Evolutionary conservation across 2,113 vertebrate genomes (phyloP).

Genomic region (Amblyopsis rosae): DNA sequence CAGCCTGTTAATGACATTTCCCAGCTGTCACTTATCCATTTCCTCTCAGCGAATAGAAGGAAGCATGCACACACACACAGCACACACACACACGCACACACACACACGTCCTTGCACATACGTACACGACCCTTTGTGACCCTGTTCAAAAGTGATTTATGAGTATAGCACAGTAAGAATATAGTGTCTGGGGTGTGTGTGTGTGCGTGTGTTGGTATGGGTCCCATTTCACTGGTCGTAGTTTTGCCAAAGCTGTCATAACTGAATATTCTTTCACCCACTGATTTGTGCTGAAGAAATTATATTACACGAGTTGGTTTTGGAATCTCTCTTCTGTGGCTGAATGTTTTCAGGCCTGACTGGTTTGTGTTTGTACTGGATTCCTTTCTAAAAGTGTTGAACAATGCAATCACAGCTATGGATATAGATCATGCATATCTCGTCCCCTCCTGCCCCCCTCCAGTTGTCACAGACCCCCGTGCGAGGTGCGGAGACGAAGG

Average conservation of each 20-base stretch:
- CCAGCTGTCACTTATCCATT: constrained; percentile 68
- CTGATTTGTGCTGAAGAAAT: constrained; percentile 4
- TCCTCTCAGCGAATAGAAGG: constrained; percentile 47
- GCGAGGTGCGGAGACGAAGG: constrained; percentile 79
- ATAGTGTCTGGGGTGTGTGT: constrained; percentile 30
- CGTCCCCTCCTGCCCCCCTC: background rate
- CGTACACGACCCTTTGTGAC: constrained; percentile 56
- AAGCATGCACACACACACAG: constrained; percentile 28
- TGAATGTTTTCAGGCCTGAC: background rate
- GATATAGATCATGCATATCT: background rate
- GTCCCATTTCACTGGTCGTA: constrained; percentile 5
- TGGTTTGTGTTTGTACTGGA: background rate
- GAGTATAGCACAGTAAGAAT: constrained; percentile 45
- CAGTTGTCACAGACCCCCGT: constrained; percentile 90
- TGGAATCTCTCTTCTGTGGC: background rate
- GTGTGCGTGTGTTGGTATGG: background rate
- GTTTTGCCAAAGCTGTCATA: constrained; percentile 16
- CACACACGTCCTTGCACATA: constrained; percentile 21
- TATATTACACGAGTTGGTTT: background rate
- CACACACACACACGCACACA: constrained; percentile 18
- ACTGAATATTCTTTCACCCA: constrained; percentile 30
- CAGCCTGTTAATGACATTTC: constrained; percentile 60
- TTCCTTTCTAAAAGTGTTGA: background rate
- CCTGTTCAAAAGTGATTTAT: constrained; percentile 65
- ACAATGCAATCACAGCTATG: background rate